Evolutionary conservation across 2,797 vertebrate genomes (phyloP).

Genomic region (Brachyrhaphis roseni): DNA sequence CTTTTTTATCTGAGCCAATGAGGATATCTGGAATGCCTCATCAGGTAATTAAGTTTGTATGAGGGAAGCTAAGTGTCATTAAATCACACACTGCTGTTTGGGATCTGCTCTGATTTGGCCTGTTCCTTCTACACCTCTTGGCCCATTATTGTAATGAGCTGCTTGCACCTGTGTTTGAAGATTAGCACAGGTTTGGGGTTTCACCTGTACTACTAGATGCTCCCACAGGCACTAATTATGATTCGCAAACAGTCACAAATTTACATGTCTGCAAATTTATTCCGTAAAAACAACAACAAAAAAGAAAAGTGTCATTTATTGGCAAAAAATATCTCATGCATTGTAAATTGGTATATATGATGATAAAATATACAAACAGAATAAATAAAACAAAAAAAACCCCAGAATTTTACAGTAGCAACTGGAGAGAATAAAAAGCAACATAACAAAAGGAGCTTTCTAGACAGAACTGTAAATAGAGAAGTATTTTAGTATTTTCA

Average conservation of each 20-base stretch:
- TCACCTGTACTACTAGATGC: not conserved
- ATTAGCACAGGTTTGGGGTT: not conserved
- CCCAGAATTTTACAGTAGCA: not conserved
- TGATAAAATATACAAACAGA: not conserved
- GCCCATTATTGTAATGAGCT: conserved; percentile 7
- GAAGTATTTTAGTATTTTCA: not conserved
- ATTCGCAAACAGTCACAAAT: not conserved
- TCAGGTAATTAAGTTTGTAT: not conserved
- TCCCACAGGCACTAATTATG: conserved; percentile 2
- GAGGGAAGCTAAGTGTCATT: not conserved
- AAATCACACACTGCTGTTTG: not conserved
- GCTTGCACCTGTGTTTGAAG: conserved; percentile 2
- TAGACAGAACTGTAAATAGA: not conserved
- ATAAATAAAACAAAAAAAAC: not conserved
- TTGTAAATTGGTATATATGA: not conserved
- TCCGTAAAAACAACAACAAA: not conserved
- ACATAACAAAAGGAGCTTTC: not conserved
- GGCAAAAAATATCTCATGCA: not conserved
- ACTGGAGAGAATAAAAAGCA: not conserved
- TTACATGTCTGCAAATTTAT: not conserved
- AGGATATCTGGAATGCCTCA: not conserved
- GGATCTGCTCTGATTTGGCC: conserved; percentile 6
- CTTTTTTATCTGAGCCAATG: not conserved
- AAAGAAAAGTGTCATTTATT: not conserved
- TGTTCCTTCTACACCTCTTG: not conserved